Base-by-base conservation (phyloP, 1,140 invertebrate genomes). In the Papilio xuthus region DNA sequence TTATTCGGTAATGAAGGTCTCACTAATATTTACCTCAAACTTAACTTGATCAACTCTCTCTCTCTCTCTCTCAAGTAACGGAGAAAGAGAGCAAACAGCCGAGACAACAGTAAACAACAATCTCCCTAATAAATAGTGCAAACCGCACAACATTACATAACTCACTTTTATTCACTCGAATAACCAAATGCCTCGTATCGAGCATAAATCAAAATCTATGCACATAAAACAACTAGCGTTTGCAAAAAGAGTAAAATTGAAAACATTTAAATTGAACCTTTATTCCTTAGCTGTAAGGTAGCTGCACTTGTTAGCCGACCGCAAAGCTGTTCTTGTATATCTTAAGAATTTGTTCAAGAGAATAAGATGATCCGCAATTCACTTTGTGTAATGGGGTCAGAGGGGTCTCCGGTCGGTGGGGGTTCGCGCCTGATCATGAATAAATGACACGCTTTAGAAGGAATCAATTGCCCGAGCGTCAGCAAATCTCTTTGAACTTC, bases 321-420 rank as follows among this genome's bases (percentile, higher is more conserved):
- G 32, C 32, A 41, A 42, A 71, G 32, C 20, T 41, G 9, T 71
- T 37, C n/a, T 15, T 71, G 37, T 71, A 71, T 13, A 42, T 42
- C 41, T 37, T 71, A 71, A 42, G 32, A 71, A 71, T 71, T 71
- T 42, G 69, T 71, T 71, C 69, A 71, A n/a, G 32, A 71, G 69
- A 71, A 71, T 41, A 71, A 71, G 69, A 42, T 42, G 32, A 71
- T 71, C 69, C 69, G 15, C 69, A 71, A 71, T 71, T 42, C 69
- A 42, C 32, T 71, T 71, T 42, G 69, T 37, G 41, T 71, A 71
- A 71, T 41, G 69, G 23, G 60, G 23, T 67, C 60, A 28, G 60
- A 10, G 60, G 15, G 60, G 23, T 28, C 60, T 28, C 4, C 26
- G 26, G 26, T 6, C 23, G 60, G 10, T 28, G 60, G 60, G 12